These are phyloP conservation scores for Drosophila sp. DNA, from an alignment of 1,140 invertebrate genomes.

Conservation along the genomic window DNA sequence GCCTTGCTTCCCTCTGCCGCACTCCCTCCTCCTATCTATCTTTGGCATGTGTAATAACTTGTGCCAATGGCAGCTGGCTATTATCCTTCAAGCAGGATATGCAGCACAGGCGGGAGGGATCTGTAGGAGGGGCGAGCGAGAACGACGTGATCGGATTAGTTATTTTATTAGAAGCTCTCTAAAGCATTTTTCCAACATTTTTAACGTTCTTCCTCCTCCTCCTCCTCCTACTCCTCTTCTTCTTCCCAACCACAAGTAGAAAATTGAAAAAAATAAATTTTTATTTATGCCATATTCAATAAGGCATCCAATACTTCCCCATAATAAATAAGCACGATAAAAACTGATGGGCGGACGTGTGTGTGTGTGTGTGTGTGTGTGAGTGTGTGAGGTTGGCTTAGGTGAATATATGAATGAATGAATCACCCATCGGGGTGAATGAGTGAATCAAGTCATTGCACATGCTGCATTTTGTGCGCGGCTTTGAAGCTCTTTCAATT, in stretches of 20 bases:
- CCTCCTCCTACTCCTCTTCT: neutral
- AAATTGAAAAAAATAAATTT: conserved; percentile 70
- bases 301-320: conserved; percentile 24
- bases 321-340: conserved; percentile 55
- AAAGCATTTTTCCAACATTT: conserved; percentile 62
- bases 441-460: conserved; percentile 30
- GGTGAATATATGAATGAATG: conserved; percentile 50
- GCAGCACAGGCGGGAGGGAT: neutral
- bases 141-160: conserved; percentile 76
- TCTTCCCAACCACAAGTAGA: conserved; percentile 33
- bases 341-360: conserved; percentile 62
- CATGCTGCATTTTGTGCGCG: conserved; percentile 46
- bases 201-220: conserved; percentile 21
- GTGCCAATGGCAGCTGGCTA: conserved; percentile 58
- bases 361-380: conserved; percentile 21
- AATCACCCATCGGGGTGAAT: conserved; percentile 32
- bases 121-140: neutral
- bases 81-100: conserved; percentile 45
- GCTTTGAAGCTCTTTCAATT: conserved; percentile 38
- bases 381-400: conserved; percentile 29
- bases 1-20: conserved; percentile 29
- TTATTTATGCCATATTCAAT: conserved; percentile 72
- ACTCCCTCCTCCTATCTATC: conserved; percentile 18
- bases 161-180: conserved; percentile 78
- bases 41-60: conserved; percentile 55